Evolutionary conservation across 1,140 invertebrate genomes (phyloP).

Genomic region (Odontomachus brunneus): DNA sequence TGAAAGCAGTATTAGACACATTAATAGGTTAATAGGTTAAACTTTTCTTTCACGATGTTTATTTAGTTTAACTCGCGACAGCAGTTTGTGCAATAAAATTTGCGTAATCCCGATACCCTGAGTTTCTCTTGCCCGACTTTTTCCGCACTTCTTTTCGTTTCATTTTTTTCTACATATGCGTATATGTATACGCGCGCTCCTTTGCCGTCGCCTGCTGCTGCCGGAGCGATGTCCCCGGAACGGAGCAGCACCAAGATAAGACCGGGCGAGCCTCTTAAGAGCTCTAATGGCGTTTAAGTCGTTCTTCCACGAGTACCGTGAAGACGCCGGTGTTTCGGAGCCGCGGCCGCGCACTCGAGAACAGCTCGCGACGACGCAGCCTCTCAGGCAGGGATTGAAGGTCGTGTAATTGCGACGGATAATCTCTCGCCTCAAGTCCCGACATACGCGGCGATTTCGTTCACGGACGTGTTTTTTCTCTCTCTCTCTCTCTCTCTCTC

Average conservation of each 20-base stretch:
- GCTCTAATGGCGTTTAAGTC: conserved; percentile 68
- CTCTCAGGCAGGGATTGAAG: conserved; percentile 4
- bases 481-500: no score
- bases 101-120: no score
- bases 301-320: conserved; percentile 29
- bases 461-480: no score
- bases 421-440: not conserved
- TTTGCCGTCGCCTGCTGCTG: not conserved
- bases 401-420: not conserved
- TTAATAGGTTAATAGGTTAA: no score
- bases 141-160: no score
- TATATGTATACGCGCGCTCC: not conserved
- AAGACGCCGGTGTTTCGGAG: conserved; percentile 14
- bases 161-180: not conserved
- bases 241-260: conserved; percentile 55
- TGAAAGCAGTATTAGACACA: no score
- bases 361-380: conserved; percentile 1
- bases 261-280: conserved; percentile 58
- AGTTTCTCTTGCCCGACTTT: no score
- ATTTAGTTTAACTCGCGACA: no score
- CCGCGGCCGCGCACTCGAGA: not conserved
- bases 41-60: no score
- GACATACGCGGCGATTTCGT: not conserved
- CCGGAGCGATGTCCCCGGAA: conserved; percentile 24
- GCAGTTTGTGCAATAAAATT: no score